phyloP scores from a whole-genome alignment of 2,113 vertebrate genomes.

The Pygathrix nemaeus region DNA sequence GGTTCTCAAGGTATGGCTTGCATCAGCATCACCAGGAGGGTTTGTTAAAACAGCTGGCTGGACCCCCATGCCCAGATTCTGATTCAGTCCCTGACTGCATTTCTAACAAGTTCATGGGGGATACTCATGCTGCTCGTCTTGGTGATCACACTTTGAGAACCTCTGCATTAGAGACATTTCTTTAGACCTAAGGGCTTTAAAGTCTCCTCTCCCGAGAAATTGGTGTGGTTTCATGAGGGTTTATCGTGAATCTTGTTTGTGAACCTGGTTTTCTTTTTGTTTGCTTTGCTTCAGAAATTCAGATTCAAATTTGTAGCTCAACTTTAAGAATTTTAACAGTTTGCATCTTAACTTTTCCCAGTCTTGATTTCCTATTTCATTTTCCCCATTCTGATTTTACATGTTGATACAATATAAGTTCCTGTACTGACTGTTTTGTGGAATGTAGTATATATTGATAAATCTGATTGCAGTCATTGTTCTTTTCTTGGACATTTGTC shows the following conservation, averaged over 20 bases:
- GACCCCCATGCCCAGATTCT: background rate
- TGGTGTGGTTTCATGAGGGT: background rate
- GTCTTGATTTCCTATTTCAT: background rate
- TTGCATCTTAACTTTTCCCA: background rate
- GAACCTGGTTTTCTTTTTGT: background rate
- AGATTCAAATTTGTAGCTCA: background rate
- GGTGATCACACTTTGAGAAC: background rate
- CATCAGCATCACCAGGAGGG: background rate
- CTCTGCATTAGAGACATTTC: background rate
- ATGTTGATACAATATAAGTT: background rate
- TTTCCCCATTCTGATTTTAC: background rate
- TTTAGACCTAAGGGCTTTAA: background rate
- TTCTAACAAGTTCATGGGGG: background rate
- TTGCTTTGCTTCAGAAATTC: constrained; percentile 36
- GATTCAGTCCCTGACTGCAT: background rate
- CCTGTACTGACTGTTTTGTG: background rate
- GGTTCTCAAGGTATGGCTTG: background rate
- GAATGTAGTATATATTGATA: background rate
- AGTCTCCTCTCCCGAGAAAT: background rate
- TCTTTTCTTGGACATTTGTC: background rate
- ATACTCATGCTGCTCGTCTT: background rate
- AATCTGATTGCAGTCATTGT: background rate
- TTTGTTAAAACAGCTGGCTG: background rate
- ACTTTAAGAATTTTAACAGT: background rate
- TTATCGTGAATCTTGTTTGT: background rate